Base-by-base conservation (phyloP, 53 echinoderm and acorn worm species). In the Pentamera pediparva region DNA sequence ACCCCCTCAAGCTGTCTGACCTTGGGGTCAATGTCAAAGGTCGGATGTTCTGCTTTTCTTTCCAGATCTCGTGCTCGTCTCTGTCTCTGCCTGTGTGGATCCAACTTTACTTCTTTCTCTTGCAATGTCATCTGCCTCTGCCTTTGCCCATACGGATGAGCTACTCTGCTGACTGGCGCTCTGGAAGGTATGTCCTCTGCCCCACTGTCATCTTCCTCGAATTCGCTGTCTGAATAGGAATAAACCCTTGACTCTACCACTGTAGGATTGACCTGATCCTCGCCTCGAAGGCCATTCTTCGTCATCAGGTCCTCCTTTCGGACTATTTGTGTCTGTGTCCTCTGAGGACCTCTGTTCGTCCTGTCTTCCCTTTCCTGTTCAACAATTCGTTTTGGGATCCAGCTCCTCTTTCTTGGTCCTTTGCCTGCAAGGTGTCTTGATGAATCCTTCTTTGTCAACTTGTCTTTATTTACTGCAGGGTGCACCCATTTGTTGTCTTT, bases 1-100 rank as follows among this genome's bases (percentile, higher is more conserved):
- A 65, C 78, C 39, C 73, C 64, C 32, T 48, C 47, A 29, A 76
- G 54, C 22, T 69, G 39, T 37, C 62, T 64, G 26, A 49, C 51
- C 40, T 81, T 39, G 0, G 19, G 37, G 12, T 61, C 45, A 6
- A 67, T 47, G 67, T 67, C 67, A 32, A 47, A 67, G 45, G 43
- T 57, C 53, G 18, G 54, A 24, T 4, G 56, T 22, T 26, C 54
- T 26, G 48, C 32, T 12, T 57, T 53, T n/a, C n/a, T n/a, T n/a
- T n/a, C n/a, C n/a, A n/a, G n/a, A n/a, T n/a, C n/a, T n/a, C n/a
- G n/a, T n/a, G n/a, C n/a, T n/a, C n/a, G n/a, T n/a, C n/a, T n/a
- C n/a, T n/a, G n/a, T n/a, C n/a, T n/a, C n/a, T n/a, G n/a, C n/a
- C n/a, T n/a, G n/a, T n/a, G n/a, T n/a, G n/a, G n/a, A n/a, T n/a